These are phyloP conservation scores for Lophotriccus pileatus DNA, from an alignment of 2,797 vertebrate genomes.

Conservation along the genomic window DNA sequence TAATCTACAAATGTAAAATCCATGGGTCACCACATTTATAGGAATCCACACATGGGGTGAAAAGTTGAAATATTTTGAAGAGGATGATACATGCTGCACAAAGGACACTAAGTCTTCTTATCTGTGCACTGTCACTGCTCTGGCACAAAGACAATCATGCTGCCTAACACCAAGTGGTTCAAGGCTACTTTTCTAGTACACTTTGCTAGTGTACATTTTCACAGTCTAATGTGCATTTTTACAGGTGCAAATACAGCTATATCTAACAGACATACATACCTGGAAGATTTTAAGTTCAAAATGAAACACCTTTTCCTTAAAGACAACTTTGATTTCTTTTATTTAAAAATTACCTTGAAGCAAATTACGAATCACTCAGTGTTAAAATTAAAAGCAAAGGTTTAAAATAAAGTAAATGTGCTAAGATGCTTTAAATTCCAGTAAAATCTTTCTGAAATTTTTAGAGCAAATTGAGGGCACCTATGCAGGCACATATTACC, in stretches of 20 bases:
- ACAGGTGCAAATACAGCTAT: neutral
- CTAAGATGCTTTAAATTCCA: slow-evolving; percentile 1
- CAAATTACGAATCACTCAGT: neutral
- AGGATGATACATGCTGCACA: neutral
- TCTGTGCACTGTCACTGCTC: neutral
- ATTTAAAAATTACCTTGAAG: neutral
- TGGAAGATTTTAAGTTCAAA: neutral
- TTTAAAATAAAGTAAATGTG: neutral
- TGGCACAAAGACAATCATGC: neutral
- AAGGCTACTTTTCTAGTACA: neutral
- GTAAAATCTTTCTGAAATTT: slow-evolving; percentile 1
- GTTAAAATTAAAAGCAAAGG: neutral
- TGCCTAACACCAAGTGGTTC: neutral
- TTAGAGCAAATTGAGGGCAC: neutral
- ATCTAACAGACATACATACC: neutral
- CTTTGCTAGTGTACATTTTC: neutral
- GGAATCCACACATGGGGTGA: neutral
- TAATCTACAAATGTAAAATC: neutral
- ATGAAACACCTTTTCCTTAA: neutral
- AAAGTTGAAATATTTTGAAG: neutral
- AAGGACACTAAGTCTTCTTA: neutral
- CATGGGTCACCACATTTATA: neutral
- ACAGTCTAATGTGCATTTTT: neutral
- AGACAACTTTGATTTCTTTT: neutral
- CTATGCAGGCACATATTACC: neutral